Percentiles rank a stretch among this genome's conserved stretches.
These are phyloP conservation scores for Stichopus chloronotus DNA, from an alignment of 35 echinoderm and acorn worm species.

Conservation along the genomic window DNA sequence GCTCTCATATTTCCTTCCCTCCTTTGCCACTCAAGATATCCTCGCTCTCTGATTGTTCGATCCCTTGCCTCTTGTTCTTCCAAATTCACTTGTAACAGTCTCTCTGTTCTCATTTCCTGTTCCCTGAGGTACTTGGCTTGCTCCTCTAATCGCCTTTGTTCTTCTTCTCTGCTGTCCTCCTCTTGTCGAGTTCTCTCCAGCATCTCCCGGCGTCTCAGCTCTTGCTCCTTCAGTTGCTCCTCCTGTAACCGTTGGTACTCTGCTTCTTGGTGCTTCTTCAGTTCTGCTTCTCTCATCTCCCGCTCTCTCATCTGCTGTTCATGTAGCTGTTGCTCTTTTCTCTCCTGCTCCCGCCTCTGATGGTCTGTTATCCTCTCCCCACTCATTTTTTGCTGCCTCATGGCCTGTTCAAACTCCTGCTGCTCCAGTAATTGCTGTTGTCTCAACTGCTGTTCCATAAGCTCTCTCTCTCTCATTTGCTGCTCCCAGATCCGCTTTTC, in stretches of 20 bases:
- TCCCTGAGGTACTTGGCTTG: not conserved
- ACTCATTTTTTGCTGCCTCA: not conserved
- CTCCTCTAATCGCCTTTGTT: not conserved
- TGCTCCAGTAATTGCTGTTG: slow-evolving; percentile 28
- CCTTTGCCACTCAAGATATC: slow-evolving; percentile 28
- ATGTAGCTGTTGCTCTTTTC: not conserved
- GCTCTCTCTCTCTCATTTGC: slow-evolving; percentile 29
- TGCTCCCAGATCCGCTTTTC: slow-evolving; percentile 39
- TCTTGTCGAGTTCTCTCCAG: not conserved
- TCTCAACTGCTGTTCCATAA: slow-evolving; percentile 39
- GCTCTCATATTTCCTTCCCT: slow-evolving; percentile 12
- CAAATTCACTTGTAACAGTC: slow-evolving; percentile 7
- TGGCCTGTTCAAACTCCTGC: not conserved
- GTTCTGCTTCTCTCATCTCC: slow-evolving; percentile 14
- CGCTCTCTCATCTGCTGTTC: slow-evolving; percentile 20
- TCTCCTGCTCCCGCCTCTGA: not conserved
- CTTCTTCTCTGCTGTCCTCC: not conserved
- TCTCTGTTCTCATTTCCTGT: slow-evolving; percentile 3
- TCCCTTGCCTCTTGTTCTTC: slow-evolving; percentile 27
- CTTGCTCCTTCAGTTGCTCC: slow-evolving; percentile 32
- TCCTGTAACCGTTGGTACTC: not conserved
- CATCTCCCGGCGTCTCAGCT: slow-evolving; percentile 14
- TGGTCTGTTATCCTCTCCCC: slow-evolving; percentile 9
- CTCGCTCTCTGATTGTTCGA: slow-evolving; percentile 15
- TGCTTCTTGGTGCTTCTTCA: slow-evolving; percentile 12